These are phyloP conservation scores for Ophioninae sp. DNA, from an alignment of 2,888 invertebrate species.

Conservation along the genomic window DNA sequence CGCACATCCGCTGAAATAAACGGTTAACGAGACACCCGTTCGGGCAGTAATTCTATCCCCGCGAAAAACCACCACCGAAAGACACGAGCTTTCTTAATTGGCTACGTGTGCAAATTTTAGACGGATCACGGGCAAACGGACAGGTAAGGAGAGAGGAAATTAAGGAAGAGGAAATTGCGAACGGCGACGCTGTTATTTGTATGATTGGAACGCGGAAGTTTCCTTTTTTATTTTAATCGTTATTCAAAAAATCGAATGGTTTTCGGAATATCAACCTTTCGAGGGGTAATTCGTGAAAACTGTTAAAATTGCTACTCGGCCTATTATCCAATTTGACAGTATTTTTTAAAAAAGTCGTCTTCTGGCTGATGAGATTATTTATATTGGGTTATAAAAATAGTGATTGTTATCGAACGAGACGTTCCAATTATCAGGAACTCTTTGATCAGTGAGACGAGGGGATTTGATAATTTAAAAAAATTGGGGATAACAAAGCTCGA, in stretches of 20 bases:
- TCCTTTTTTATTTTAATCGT: too few relatives aligned
- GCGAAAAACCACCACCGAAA: slow-evolving; percentile 73
- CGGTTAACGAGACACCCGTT: slow-evolving; percentile 77
- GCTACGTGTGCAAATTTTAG: background rate
- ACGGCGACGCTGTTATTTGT: background rate
- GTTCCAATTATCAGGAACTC: background rate
- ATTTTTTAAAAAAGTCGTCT: too few relatives aligned
- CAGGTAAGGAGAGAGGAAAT: background rate
- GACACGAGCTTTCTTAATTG: slow-evolving; percentile 50
- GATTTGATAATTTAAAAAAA: background rate
- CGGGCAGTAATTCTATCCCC: slow-evolving; percentile 78
- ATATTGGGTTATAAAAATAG: too few relatives aligned
- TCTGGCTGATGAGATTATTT: too few relatives aligned
- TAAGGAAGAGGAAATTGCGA: background rate
- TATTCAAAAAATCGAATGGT: too few relatives aligned
- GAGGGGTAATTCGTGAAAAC: too few relatives aligned
- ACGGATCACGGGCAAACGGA: background rate
- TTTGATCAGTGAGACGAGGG: background rate
- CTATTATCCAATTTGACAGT: too few relatives aligned
- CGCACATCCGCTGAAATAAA: slow-evolving; percentile 87
- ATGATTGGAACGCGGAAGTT: too few relatives aligned
- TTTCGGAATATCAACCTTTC: too few relatives aligned
- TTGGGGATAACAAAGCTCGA: background rate
- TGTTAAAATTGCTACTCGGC: too few relatives aligned
- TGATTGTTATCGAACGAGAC: background rate